Conservation (phyloP, 2,113 vertebrate genomes). For the Hemibagrus wyckioides region DNA sequence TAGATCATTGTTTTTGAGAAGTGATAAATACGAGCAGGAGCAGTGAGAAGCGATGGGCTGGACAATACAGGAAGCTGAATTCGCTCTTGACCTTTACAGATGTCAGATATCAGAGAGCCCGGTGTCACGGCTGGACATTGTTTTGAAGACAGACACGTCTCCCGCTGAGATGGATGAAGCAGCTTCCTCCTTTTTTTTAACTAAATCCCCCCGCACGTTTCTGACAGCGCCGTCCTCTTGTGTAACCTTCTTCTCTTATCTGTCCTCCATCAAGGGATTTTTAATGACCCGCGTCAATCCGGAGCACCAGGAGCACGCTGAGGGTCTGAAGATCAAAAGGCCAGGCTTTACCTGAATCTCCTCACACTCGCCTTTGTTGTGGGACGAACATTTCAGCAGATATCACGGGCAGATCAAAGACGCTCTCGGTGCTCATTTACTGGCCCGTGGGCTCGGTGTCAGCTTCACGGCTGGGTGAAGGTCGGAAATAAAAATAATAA, state of each 20-base stretch:
- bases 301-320: conserved; percentile 25
- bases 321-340: conserved; percentile 55
- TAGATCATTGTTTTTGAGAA: neutral
- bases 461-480: conserved; percentile 1
- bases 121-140: neutral
- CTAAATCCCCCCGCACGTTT: neutral
- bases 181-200: neutral
- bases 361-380: conserved; percentile 49
- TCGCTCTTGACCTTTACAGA: neutral
- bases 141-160: conserved; percentile 25
- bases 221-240: conserved; percentile 51
- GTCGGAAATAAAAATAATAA: neutral
- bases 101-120: neutral
- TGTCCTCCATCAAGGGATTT: conserved; percentile 46
- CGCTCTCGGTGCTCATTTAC: conserved; percentile 42
- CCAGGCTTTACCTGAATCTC: conserved; percentile 53
- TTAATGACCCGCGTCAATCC: conserved; percentile 55
- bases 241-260: conserved; percentile 55
- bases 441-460: neutral
- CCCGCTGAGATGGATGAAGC: conserved; percentile 39
- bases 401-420: conserved; percentile 54
- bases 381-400: conserved; percentile 50
- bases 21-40: neutral
- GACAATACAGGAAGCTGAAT: neutral
- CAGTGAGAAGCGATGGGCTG: neutral